phyloP scores from a whole-genome alignment of 2,113 vertebrate species.

The Nesospiza acunhae region DNA sequence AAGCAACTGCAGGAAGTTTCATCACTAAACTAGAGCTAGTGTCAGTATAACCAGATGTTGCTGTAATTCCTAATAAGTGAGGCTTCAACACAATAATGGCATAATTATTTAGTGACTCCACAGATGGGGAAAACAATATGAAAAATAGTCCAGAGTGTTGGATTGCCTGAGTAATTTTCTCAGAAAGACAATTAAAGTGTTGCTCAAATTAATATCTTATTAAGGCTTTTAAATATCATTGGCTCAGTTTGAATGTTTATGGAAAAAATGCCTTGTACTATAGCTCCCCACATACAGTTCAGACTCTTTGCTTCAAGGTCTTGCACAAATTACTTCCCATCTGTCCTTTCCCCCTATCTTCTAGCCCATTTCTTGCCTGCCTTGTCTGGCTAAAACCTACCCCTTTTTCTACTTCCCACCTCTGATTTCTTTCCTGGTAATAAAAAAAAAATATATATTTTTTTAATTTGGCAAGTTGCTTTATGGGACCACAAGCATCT shows the following conservation, averaged over 20 bases:
- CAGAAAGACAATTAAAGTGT: neutral
- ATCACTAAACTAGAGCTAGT: neutral
- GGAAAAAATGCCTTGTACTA: neutral
- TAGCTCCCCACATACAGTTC: neutral
- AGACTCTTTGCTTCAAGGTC: constrained; percentile 16
- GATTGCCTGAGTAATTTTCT: neutral
- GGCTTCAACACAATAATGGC: neutral
- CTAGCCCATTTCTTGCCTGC: neutral
- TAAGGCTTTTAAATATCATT: neutral
- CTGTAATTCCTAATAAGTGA: neutral
- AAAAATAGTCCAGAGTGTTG: neutral
- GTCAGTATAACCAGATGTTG: constrained; percentile 1
- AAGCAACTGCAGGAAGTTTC: neutral
- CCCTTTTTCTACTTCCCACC: neutral
- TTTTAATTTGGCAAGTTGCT: neutral
- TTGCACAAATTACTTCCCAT: constrained; percentile 13
- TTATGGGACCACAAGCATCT: neutral
- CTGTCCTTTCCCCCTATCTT: neutral
- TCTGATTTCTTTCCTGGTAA: neutral
- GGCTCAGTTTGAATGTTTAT: neutral
- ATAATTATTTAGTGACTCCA: neutral
- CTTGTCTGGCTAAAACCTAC: neutral
- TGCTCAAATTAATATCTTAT: neutral
- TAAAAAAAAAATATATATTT: neutral
- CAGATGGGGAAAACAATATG: constrained; percentile 15